Base-by-base conservation (phyloP, 1,140 invertebrate genomes). In the Scaptomyza hsui region DNA sequence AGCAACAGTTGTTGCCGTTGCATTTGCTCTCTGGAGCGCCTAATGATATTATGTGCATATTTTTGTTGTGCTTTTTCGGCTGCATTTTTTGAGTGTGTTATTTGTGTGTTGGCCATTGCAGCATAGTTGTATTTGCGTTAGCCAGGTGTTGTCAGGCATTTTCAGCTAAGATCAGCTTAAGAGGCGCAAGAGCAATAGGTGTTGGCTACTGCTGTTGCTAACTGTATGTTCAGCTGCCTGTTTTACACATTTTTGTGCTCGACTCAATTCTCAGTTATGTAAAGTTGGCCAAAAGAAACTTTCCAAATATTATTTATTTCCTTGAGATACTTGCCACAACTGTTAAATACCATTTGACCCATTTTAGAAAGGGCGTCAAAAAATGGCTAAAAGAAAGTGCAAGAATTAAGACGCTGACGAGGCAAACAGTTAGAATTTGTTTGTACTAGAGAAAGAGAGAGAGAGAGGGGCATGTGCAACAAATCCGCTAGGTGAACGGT, bases 81-180 rank as follows among this genome's bases (percentile, higher is more conserved):
- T 32, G 44, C 52, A 65, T 57, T 42, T 42, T 65, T 16, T 10
- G 13, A 49, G 16, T 76, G 37, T 64, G 67, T 76, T 65, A 80
- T 72, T 64, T 75, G 74, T 9, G n/a, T 4, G 26, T 44, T 48
- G 47, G 51, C 48, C 69, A 49, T 65, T 71, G 65, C 75, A 45
- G 64, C 53, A 61, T 37, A 35, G 9, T 52, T 37, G 21, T 19
- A 9, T 13, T 52, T 39, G 18, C 56, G 24, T 35, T 45, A 12
- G 18, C 72, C 81, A 85, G 80, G 76, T 86, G 77, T 71, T 86
- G 68, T 63, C 81, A 76, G 78, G 4, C 70, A 78, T 64, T 82
- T 72, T 53, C 24, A 49, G 51, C 51, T 18, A 13, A 56, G 18
- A 55, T 62, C 65, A 42, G 21, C 48, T 61, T 61, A 35, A 35